A percentile compares a stretch with the other conserved stretches of the same genome.
phyloP scores from a whole-genome alignment of 2,797 vertebrate genomes.

The Syngnathus rostellatus region DNA sequence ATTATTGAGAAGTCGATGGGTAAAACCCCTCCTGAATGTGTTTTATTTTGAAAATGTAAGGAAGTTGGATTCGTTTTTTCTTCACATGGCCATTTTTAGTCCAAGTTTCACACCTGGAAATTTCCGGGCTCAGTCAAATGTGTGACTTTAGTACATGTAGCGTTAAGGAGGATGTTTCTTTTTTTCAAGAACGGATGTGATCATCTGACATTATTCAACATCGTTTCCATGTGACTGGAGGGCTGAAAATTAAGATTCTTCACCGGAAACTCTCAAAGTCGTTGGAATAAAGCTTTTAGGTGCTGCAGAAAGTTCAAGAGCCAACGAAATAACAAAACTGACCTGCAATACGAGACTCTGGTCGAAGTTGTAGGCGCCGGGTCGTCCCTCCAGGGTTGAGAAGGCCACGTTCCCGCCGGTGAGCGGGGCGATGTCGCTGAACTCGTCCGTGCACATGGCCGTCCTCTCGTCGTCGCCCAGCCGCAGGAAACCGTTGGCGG shows the following conservation, averaged over 20 bases:
- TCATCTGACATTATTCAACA: background rate
- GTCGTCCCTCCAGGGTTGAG: conserved; percentile 89
- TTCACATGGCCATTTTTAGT: background rate
- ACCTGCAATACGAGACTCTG: conserved; percentile 82
- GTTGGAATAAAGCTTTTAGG: too few relatives aligned
- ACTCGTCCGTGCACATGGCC: conserved; percentile 84
- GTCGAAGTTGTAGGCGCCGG: conserved; percentile 90
- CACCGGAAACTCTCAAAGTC: too few relatives aligned
- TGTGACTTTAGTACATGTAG: background rate
- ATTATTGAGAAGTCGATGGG: too few relatives aligned
- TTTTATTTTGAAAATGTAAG: too few relatives aligned
- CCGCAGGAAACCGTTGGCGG: conserved; percentile 62
- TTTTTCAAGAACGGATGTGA: background rate
- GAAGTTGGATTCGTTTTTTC: too few relatives aligned
- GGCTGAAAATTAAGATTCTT: background rate
- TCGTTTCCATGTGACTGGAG: background rate
- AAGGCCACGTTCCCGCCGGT: conserved; percentile 91
- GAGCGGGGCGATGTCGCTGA: conserved; percentile 92
- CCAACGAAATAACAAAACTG: conserved; percentile 7
- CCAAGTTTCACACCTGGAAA: background rate
- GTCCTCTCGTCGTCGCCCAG: conserved; percentile 78
- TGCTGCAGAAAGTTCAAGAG: too few relatives aligned
- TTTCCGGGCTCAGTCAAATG: background rate
- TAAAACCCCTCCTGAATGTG: too few relatives aligned
- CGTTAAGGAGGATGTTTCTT: background rate